Evolutionary conservation across 2,113 vertebrate species (phyloP).

Genomic region (Perccottus glenii): DNA sequence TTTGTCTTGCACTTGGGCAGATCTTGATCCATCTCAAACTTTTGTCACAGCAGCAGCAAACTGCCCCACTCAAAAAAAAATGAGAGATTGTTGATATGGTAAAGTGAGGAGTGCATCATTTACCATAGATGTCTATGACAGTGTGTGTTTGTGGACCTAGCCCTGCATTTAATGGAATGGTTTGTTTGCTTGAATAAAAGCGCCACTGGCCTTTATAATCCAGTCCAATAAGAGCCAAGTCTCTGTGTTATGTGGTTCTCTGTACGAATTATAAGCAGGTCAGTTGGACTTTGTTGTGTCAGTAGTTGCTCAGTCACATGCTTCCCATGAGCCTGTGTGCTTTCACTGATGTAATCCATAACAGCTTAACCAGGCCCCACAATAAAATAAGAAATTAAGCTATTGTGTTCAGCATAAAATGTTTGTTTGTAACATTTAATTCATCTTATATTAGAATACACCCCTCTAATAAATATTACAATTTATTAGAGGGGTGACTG

Average conservation of each 20-base stretch:
- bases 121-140: conserved; percentile 28
- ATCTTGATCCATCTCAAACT: conserved; percentile 11
- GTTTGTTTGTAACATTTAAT: not conserved
- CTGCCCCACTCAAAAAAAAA: conserved; percentile 57
- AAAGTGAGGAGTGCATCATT: conserved; percentile 53
- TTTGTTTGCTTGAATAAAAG: not conserved
- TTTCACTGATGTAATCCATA: conserved; percentile 27
- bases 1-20: not conserved
- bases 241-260: not conserved
- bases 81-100: conserved; percentile 45
- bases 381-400: not conserved
- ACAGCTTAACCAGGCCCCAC: conserved; percentile 4
- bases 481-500: too few relatives aligned
- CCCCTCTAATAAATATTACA: too few relatives aligned
- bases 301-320: conserved; percentile 39
- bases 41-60: conserved; percentile 42
- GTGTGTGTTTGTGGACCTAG: not conserved
- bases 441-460: too few relatives aligned
- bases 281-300: conserved; percentile 7
- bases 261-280: not conserved
- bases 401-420: not conserved
- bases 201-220: not conserved
- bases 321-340: conserved; percentile 18
- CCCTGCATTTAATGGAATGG: not conserved
- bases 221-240: not conserved